These are phyloP conservation scores for Lepidurus arcticus DNA, from an alignment of 1,140 invertebrate species.

Conservation along the genomic window DNA sequence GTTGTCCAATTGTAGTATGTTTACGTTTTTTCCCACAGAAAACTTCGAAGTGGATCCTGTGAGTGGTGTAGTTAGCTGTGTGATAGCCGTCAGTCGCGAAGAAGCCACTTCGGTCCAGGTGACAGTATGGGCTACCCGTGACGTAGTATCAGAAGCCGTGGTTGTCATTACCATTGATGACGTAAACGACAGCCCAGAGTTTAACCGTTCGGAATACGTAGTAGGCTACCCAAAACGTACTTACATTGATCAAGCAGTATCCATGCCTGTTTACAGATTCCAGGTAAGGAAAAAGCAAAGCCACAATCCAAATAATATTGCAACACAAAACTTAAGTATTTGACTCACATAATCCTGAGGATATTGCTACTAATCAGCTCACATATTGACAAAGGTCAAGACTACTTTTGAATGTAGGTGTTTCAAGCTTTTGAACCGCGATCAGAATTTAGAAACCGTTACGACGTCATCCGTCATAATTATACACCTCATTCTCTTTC, in stretches of 20 bases:
- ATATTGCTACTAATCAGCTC: no score
- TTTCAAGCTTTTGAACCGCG: no score
- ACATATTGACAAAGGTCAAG: no score
- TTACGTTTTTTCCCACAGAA: neutral
- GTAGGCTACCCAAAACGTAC: constrained; percentile 28
- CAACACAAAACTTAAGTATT: no score
- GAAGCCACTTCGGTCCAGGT: neutral
- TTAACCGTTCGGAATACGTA: neutral
- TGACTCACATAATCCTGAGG: no score
- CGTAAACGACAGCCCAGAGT: neutral
- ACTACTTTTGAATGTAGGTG: no score
- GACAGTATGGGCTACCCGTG: neutral
- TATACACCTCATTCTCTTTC: no score
- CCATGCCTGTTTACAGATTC: constrained; percentile 19
- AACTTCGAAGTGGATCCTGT: neutral
- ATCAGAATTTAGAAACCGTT: no score
- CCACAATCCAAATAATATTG: no score
- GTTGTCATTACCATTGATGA: constrained; percentile 11
- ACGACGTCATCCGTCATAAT: no score
- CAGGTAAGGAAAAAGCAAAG: neutral
- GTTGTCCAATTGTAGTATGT: no score
- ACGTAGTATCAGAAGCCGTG: neutral
- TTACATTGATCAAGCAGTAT: constrained; percentile 25
- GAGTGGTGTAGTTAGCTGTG: neutral
- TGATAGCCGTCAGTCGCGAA: neutral